phyloP scores from a whole-genome alignment of 2,888 invertebrate species.

The Ferdinandea cuprea region DNA sequence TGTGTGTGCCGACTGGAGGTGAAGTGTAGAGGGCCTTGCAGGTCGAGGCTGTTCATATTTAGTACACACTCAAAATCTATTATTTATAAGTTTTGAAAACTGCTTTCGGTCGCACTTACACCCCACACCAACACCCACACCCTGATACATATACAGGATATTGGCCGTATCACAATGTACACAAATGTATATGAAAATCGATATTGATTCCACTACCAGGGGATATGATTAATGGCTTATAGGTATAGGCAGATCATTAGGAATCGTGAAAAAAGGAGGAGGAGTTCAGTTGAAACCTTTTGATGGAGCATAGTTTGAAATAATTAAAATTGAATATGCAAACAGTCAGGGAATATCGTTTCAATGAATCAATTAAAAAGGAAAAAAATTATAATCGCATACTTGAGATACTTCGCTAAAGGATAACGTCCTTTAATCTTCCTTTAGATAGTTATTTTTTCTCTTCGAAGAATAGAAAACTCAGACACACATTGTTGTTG shows the following conservation, averaged over 20 bases:
- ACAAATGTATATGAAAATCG: slow-evolving; percentile 39
- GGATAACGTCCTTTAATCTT: slow-evolving; percentile 14
- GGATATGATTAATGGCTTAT: slow-evolving; percentile 53
- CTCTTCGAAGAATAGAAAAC: slow-evolving; percentile 10
- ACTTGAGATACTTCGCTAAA: slow-evolving; percentile 41
- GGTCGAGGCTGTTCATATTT: slow-evolving; percentile 67
- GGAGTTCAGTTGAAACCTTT: slow-evolving; percentile 14
- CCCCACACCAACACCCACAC: not conserved
- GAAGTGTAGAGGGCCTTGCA: slow-evolving; percentile 63
- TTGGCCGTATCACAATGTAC: slow-evolving; percentile 23
- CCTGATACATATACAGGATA: slow-evolving; percentile 45
- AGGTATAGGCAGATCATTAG: not conserved
- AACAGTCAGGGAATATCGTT: not conserved
- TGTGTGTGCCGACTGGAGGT: slow-evolving; percentile 35
- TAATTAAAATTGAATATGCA: slow-evolving; percentile 62
- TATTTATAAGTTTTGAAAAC: slow-evolving; percentile 71
- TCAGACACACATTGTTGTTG: not conserved
- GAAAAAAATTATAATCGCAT: too few relatives aligned
- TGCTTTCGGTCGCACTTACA: slow-evolving; percentile 22
- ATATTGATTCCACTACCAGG: slow-evolving; percentile 40
- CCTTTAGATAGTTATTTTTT: not conserved
- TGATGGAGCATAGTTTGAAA: not conserved
- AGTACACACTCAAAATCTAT: slow-evolving; percentile 60
- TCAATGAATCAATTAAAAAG: not conserved
- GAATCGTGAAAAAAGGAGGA: not conserved